Evolutionary conservation across 2,113 vertebrate genomes (phyloP).

Genomic region (Himantopus leucocephalus): DNA sequence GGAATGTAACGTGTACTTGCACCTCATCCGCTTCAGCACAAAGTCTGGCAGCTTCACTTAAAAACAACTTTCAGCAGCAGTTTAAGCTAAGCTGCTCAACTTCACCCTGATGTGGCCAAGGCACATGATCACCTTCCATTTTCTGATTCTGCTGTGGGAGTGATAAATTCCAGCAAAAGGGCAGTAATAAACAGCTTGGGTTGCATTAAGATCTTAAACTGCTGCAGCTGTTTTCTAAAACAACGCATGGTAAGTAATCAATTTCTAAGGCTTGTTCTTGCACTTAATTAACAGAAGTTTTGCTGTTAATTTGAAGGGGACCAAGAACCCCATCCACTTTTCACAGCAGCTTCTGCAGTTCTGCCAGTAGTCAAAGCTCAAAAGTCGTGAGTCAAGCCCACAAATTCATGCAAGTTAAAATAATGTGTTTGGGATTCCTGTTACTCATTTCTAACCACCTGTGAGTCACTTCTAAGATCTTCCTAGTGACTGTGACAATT

Average conservation of each 20-base stretch:
- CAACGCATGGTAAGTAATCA: not conserved
- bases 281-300: not conserved
- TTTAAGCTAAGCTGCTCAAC: slow-evolving; percentile 9
- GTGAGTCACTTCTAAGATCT: not conserved
- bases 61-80: slow-evolving; percentile 37
- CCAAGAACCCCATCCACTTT: not conserved
- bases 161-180: slow-evolving; percentile 29
- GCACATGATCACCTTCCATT: slow-evolving; percentile 44
- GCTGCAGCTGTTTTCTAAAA: not conserved
- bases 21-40: slow-evolving; percentile 52
- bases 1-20: slow-evolving; percentile 23
- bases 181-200: not conserved
- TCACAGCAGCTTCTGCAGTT: not conserved
- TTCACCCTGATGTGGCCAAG: slow-evolving; percentile 51
- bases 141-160: slow-evolving; percentile 27
- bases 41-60: slow-evolving; percentile 50
- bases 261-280: not conserved
- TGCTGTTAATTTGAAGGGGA: not conserved
- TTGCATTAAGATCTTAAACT: not conserved
- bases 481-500: not conserved
- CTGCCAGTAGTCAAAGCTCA: not conserved
- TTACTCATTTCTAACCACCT: not conserved
- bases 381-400: not conserved
- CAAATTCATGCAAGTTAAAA: not conserved
- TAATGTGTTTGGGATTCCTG: not conserved